Conservation (phyloP, 2,113 vertebrate species). For the Lepus americanus region DNA sequence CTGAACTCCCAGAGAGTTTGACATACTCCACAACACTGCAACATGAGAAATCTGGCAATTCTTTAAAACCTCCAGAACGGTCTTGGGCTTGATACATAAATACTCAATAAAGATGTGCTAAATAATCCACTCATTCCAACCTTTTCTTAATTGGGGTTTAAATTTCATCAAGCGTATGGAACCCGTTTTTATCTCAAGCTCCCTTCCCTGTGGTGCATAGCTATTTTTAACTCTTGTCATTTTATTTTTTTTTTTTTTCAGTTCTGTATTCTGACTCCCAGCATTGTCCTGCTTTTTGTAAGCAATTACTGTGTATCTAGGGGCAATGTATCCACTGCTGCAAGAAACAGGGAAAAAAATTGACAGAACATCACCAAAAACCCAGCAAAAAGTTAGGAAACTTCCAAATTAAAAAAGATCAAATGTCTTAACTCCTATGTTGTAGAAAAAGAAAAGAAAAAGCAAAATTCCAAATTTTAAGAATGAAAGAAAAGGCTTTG, state of each 20-base stretch:
- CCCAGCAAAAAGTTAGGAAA: neutral
- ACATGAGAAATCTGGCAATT: neutral
- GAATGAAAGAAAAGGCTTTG: neutral
- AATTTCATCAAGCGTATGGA: neutral
- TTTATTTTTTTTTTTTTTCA: conserved; percentile 25
- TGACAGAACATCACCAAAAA: conserved; percentile 46
- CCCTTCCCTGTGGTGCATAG: neutral
- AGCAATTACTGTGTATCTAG: conserved; percentile 61
- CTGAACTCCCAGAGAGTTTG: neutral
- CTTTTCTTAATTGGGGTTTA: neutral
- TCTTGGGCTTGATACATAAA: neutral
- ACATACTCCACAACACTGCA: neutral
- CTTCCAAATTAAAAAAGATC: neutral
- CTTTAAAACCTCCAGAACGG: neutral
- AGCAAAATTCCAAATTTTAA: neutral
- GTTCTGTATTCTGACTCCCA: neutral
- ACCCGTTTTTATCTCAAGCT: neutral
- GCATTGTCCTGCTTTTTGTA: conserved; percentile 47
- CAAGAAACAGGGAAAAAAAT: neutral
- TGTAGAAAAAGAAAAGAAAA: neutral
- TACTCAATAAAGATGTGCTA: conserved; percentile 15
- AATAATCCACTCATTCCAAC: neutral
- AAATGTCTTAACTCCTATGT: neutral
- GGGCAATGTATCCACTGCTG: neutral
- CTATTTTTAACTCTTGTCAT: neutral